Evolutionary conservation across 2,113 vertebrate genomes (phyloP).

Genomic region (Saguinus imperator): DNA sequence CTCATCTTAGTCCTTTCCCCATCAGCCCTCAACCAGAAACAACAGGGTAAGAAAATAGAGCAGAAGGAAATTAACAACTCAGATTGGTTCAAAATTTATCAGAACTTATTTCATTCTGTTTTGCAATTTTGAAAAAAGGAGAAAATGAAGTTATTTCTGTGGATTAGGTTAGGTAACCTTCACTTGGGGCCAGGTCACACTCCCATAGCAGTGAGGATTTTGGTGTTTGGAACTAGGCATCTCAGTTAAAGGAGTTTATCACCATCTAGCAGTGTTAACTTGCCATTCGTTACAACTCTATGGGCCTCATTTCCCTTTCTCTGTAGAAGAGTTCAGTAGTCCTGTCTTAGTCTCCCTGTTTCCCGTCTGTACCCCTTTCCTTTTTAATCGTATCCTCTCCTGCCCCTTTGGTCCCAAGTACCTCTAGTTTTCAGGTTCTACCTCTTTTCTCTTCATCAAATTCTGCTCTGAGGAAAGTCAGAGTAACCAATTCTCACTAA

Average conservation of each 20-base stretch:
- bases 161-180: not conserved
- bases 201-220: not conserved
- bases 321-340: not conserved
- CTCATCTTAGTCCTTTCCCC: not conserved
- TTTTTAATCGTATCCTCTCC: not conserved
- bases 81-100: not conserved
- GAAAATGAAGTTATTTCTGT: not conserved
- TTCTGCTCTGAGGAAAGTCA: not conserved
- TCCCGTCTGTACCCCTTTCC: not conserved
- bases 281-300: not conserved
- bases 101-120: not conserved
- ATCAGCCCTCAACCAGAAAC: slow-evolving; percentile 32
- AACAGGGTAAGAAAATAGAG: not conserved
- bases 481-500: not conserved
- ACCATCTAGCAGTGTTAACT: not conserved
- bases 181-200: not conserved
- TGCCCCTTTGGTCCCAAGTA: not conserved
- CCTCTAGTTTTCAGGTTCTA: not conserved
- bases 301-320: not conserved
- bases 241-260: not conserved
- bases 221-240: not conserved
- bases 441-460: not conserved
- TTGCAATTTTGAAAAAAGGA: not conserved
- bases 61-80: not conserved
- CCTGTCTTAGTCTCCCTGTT: not conserved